Evolutionary conservation across 2,797 vertebrate species (phyloP), one percentile per base, ranked within the genome.

Genomic region (Delichon dasypus): DNA sequence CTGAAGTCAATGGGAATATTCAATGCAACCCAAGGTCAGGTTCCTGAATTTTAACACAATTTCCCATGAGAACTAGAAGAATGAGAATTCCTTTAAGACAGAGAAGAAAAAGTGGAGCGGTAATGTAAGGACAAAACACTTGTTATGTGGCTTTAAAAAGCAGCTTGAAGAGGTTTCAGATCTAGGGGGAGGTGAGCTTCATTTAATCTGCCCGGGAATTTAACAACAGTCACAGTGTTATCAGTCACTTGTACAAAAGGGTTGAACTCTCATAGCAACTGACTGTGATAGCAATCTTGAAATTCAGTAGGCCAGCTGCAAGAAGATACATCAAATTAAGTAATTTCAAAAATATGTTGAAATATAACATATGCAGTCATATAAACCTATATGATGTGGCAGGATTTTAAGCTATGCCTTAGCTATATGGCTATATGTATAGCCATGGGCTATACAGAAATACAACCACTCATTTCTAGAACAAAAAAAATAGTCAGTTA

Each of bases 1-100:
- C 94, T 93, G 57, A 91, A 95, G 94, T 95, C 96, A 94, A 34
- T 92, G 90, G 92, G 82, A 96, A 91, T 95, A 94, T 92, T 96
- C 89, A 95, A 83, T 88, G 79, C 72, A 95, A 94, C 85, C 94
- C 94, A 48, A 96, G 90, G 93, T 94, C 94, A 94, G 92, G 89
- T 92, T 93, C 72, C 86, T 94, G 93, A 95, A 94, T 94, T 95
- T 95, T 92, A 95, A 94, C 89, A 92, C 84, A 44, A 90, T 94
- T 95, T 95, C 92, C 86, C 93, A 51, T 80, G 90, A 94, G 94
- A 92, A 53, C 45, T 61, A 93, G 81, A 75, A 91, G 74, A 88
- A 93, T 2, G 4, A 96, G 92, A 93, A 93, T 94, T 93, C 67
- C 86, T 90, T 89, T 95, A 95, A 95, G 86, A 74, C 16, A 54